Evolutionary conservation across 2,888 invertebrate genomes (phyloP), one percentile per base, ranked within the genome.

Genomic region (Cosmorhoe ocellata): DNA sequence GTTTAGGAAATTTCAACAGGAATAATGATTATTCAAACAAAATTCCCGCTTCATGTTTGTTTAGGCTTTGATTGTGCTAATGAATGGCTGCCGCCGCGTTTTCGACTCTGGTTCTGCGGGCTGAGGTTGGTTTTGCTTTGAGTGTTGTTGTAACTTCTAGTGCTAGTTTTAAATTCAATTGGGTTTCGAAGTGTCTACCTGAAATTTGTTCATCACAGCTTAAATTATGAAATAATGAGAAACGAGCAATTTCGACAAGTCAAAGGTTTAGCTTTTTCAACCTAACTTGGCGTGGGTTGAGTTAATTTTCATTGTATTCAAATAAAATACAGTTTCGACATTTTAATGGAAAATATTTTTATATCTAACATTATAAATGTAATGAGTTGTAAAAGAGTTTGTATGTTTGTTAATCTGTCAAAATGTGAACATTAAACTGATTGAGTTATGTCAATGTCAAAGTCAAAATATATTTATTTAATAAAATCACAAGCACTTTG

Each of bases 11-110:
- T 76, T 76, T 73, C 68, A 71, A 79, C 77, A 69, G 72, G 74
- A 71, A 79, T 76, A 74, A 74, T 76, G 76, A 80, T 81, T 79
- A 81, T 77, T 78, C 76, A 79, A 79, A 80, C 77, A 78, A 73
- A 70, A 71, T 68, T 65, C 67, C 63, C 62, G 51, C 42, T 44
- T 67, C 64, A 74, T 80, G 79, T 85, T 84, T 82, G 71, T 71
- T 79, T 78, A 78, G 81, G 82, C 63, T 66, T 67, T 79, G 80
- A 82, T 81, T 80, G 77, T 76, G 73, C 76, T 77, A 75, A 73
- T 79, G 68, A 73, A 66, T 65, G 56, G 51, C 33, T 51, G 54
- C 50, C 41, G 36, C 28, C 39, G 41, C 38, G 33, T 30, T 53
- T 40, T 36, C 27, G 53, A 43, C 47, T 53, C 36, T 53, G 28